Conservation (phyloP, 2,113 vertebrate genomes). For the Dromaius novaehollandiae region DNA sequence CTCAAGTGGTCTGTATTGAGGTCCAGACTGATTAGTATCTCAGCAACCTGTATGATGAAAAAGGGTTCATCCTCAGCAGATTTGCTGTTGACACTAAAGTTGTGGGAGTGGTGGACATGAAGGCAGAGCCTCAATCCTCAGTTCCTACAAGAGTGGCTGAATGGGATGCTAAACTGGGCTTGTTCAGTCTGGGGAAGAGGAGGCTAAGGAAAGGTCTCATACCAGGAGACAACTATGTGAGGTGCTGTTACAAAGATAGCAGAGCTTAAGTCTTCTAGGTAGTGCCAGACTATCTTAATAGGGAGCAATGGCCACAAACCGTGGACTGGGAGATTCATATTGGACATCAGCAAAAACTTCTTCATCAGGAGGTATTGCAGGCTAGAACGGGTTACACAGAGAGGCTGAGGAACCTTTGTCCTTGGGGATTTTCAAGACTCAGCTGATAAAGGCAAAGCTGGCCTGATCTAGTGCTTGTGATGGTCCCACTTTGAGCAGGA, state of each 20-base stretch:
- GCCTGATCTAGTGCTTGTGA: neutral
- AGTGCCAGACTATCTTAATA: neutral
- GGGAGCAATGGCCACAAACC: neutral
- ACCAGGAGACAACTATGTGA: neutral
- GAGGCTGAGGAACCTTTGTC: neutral
- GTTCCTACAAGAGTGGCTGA: rapidly evolving
- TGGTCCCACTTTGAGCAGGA: neutral
- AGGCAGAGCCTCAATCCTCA: neutral
- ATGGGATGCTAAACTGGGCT: neutral
- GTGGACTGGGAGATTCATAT: neutral
- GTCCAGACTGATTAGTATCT: neutral
- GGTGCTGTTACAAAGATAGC: neutral
- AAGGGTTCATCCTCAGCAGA: neutral
- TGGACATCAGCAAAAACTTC: neutral
- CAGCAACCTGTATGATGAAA: neutral
- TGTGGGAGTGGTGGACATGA: neutral
- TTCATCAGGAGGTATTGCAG: neutral
- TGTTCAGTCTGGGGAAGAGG: neutral
- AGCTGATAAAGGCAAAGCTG: neutral
- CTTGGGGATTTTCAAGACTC: neutral
- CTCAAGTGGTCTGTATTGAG: neutral
- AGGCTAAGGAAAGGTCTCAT: neutral
- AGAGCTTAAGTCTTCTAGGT: neutral
- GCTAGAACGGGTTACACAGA: neutral
- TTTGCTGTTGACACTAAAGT: neutral